Conservation (phyloP, 2,797 vertebrate genomes). For the Cryptoprocta ferox region DNA sequence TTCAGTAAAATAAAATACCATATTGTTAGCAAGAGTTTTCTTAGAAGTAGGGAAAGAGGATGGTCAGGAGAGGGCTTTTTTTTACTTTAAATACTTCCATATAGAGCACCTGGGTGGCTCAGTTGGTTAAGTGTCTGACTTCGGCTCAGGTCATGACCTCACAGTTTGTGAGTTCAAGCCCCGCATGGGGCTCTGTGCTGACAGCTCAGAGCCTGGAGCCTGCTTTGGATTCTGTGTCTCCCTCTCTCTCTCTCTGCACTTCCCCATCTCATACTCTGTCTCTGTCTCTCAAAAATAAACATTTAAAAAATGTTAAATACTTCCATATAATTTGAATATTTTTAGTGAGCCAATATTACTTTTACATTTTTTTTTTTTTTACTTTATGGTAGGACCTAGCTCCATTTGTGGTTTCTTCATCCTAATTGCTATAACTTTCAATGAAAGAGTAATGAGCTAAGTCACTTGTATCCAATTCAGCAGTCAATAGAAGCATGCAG, state of each 20-base stretch:
- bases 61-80: background rate
- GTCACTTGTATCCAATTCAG: conserved; percentile 22
- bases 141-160: too few species aligned
- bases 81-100: background rate
- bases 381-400: background rate
- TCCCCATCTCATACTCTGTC: too few species aligned
- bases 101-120: background rate
- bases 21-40: background rate
- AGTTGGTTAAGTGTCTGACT: too few species aligned
- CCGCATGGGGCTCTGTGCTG: too few species aligned
- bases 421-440: conserved; percentile 34
- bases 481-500: background rate
- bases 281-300: too few species aligned
- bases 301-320: background rate
- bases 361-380: background rate
- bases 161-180: too few species aligned
- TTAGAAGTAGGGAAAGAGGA: background rate
- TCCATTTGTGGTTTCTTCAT: conserved; percentile 42
- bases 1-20: background rate
- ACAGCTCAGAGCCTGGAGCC: too few species aligned
- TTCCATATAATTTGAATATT: background rate
- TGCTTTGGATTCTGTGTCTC: too few species aligned
- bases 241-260: too few species aligned
- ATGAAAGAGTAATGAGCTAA: conserved; percentile 30
- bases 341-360: background rate